Evolutionary conservation across 2,113 vertebrate species (phyloP).

Genomic region (Xenus cinereus): DNA sequence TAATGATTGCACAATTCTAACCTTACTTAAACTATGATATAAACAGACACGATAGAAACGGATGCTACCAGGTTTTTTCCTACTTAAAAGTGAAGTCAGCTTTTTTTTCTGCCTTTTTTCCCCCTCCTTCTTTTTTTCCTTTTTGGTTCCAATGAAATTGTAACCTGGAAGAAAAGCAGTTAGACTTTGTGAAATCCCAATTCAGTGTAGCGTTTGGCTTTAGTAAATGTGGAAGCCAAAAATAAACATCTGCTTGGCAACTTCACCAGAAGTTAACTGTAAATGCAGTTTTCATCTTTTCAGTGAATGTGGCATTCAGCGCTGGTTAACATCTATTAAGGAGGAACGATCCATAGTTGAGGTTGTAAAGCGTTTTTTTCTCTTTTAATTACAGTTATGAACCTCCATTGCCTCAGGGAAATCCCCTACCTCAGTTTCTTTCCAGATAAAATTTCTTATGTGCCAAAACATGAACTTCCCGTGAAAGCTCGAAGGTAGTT

Average conservation of each 20-base stretch:
- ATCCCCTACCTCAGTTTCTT: slow-evolving; percentile 8
- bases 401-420: background rate
- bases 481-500: slow-evolving; percentile 23
- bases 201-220: slow-evolving; percentile 53
- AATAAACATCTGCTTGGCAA: slow-evolving; percentile 64
- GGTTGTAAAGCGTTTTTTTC: slow-evolving; percentile 20
- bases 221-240: slow-evolving; percentile 45
- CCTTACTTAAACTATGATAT: slow-evolving; percentile 38
- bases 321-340: slow-evolving; percentile 12
- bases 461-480: slow-evolving; percentile 25
- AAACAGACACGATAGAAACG: slow-evolving; percentile 7
- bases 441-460: slow-evolving; percentile 27
- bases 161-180: slow-evolving; percentile 48
- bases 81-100: background rate
- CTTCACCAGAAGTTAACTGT: slow-evolving; percentile 9
- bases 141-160: background rate
- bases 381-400: slow-evolving; percentile 25
- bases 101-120: background rate
- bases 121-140: fast-evolving
- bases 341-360: slow-evolving; percentile 3
- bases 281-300: slow-evolving; percentile 40
- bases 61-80: slow-evolving; percentile 29
- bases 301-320: background rate
- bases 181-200: slow-evolving; percentile 30
- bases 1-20: slow-evolving; percentile 26